Evolutionary conservation across 2,113 vertebrate genomes (phyloP).

Genomic region (Antennarius striatus): DNA sequence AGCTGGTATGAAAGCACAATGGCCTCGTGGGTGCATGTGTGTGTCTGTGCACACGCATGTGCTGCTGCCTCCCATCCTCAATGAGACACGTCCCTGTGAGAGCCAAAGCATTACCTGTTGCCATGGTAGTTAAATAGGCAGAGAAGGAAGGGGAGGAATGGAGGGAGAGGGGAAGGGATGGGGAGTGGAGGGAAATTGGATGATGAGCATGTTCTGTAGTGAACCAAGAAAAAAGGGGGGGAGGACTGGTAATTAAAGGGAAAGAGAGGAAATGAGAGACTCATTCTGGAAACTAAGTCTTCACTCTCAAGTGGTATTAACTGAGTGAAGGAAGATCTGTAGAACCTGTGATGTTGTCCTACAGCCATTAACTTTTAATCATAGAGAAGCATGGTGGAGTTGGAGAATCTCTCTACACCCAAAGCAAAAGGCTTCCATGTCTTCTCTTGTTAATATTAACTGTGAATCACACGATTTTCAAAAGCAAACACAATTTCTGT

Average conservation of each 20-base stretch:
- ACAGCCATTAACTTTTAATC: constrained; percentile 11
- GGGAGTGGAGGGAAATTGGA: constrained; percentile 54
- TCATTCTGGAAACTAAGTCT: background rate
- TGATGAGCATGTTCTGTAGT: constrained; percentile 58
- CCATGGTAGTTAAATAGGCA: constrained; percentile 77
- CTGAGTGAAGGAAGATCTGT: constrained; percentile 1
- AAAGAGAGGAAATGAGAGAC: constrained; percentile 6
- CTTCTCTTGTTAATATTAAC: too few species aligned
- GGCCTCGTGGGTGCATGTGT: constrained; percentile 12
- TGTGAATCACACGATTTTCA: too few species aligned
- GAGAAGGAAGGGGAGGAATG: constrained; percentile 63
- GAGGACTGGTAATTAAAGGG: constrained; percentile 16
- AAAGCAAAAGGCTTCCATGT: background rate
- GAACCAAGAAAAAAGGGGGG: constrained; percentile 17
- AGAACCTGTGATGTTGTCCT: constrained; percentile 5
- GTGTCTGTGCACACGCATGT: constrained; percentile 12
- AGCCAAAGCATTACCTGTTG: constrained; percentile 74
- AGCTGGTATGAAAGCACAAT: constrained; percentile 33
- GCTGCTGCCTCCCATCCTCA: constrained; percentile 32
- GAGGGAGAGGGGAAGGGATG: constrained; percentile 24
- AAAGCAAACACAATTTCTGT: too few species aligned
- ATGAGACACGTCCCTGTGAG: constrained; percentile 46
- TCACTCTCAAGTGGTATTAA: background rate
- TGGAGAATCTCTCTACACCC: constrained; percentile 14
- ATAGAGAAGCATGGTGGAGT: background rate